These are phyloP conservation scores for Phoronis australis DNA, from an alignment of 2,888 invertebrate genomes.

Conservation along the genomic window DNA sequence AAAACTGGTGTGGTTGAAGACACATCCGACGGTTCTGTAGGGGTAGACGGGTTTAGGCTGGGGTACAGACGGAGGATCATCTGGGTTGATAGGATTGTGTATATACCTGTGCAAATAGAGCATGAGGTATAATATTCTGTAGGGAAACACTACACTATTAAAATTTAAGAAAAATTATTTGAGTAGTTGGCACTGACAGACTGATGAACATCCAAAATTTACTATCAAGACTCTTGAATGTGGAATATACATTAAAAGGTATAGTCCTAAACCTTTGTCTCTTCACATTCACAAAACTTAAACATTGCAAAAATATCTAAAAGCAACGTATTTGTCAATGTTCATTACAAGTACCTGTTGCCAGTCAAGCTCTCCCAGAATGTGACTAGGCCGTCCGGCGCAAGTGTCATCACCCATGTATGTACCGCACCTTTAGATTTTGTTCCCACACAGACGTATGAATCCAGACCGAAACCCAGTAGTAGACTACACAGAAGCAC, in stretches of 20 bases:
- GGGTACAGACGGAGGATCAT: conserved; percentile 42
- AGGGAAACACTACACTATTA: too few species aligned
- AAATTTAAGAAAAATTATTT: too few species aligned
- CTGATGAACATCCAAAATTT: too few species aligned
- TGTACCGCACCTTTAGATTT: conserved; percentile 45
- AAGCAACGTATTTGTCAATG: not conserved
- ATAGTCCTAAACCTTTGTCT: too few species aligned
- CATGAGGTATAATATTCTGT: too few species aligned
- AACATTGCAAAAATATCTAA: not conserved
- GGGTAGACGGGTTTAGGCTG: conserved; percentile 43
- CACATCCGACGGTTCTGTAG: conserved; percentile 51
- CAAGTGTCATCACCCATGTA: conserved; percentile 52
- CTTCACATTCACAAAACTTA: not conserved
- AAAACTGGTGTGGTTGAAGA: conserved; percentile 51
- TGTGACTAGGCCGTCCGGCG: conserved; percentile 39
- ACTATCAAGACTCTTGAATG: too few species aligned
- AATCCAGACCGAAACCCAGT: conserved; percentile 52
- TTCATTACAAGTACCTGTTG: conserved; percentile 32
- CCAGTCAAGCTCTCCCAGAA: conserved; percentile 54
- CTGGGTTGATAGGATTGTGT: conserved; percentile 43
- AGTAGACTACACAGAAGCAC: conserved; percentile 48
- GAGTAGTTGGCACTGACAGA: too few species aligned
- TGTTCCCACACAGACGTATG: conserved; percentile 52
- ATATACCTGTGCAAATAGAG: conserved; percentile 37
- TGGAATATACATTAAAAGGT: too few species aligned